phyloP scores from a whole-genome alignment of 1,140 invertebrate genomes.

The Aphidius ervi region DNA sequence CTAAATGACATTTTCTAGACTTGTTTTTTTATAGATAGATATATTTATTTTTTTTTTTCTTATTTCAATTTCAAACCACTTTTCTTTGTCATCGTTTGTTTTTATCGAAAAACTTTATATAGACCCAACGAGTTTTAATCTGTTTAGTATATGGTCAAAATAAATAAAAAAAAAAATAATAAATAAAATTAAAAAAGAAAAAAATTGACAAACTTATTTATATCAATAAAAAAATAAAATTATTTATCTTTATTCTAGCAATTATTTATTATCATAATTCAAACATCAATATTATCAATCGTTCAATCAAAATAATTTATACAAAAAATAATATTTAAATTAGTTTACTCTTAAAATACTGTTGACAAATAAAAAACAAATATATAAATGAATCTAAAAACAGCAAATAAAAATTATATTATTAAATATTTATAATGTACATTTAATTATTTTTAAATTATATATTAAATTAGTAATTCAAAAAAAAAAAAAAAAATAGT shows the following conservation, averaged over 20 bases:
- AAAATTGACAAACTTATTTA: not conserved
- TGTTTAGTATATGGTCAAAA: constrained; percentile 2
- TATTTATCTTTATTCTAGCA: too few relatives aligned
- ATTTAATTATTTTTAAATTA: not conserved
- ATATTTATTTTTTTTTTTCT: not conserved
- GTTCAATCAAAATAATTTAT: too few relatives aligned
- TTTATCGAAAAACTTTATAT: constrained; percentile 18
- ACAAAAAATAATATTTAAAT: too few relatives aligned
- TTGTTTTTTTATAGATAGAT: too few relatives aligned
- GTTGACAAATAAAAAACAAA: not conserved
- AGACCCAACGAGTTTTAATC: constrained; percentile 18
- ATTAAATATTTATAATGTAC: not conserved
- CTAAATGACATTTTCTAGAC: too few relatives aligned
- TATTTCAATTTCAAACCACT: constrained; percentile 3
- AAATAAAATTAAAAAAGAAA: not conserved
- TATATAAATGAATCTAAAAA: not conserved
- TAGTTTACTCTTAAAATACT: not conserved
- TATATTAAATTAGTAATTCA: not conserved
- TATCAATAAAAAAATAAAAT: too few relatives aligned
- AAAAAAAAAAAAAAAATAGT: not conserved
- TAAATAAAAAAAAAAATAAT: too few relatives aligned
- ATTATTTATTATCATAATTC: too few relatives aligned
- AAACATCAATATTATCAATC: too few relatives aligned
- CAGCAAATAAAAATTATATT: constrained; percentile 3
- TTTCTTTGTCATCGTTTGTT: constrained; percentile 11